These are phyloP conservation scores for Tamandua tetradactyla DNA, from an alignment of 2,797 vertebrate genomes.

Conservation along the genomic window DNA sequence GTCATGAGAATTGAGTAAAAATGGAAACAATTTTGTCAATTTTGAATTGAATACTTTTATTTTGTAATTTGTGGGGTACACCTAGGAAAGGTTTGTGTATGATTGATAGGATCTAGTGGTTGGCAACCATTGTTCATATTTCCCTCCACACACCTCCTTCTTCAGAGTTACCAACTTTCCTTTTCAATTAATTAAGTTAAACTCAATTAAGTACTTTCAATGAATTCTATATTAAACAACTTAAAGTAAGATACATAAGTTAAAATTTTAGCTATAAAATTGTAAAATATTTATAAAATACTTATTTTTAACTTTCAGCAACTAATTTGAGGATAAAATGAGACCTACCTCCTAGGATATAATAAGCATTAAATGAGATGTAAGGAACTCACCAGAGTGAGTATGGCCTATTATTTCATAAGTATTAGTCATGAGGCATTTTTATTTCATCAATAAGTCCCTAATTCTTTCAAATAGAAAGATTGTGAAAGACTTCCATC, in stretches of 20 bases:
- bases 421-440: neutral
- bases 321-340: neutral
- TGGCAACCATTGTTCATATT: neutral
- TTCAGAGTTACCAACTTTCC: neutral
- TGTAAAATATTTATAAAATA: no score
- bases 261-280: conserved; percentile 12
- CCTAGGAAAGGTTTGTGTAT: neutral
- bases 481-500: neutral
- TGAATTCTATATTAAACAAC: neutral
- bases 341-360: neutral
- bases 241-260: neutral
- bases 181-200: neutral
- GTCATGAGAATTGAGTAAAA: neutral
- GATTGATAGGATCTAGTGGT: neutral
- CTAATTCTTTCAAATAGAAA: conserved; percentile 1
- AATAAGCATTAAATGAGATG: neutral
- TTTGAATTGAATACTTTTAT: neutral
- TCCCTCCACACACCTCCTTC: neutral
- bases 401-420: neutral
- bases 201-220: neutral
- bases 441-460: neutral
- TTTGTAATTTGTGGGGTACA: neutral
- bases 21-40: neutral
- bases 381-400: neutral
- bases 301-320: neutral